Evolutionary conservation across 2,888 invertebrate species (phyloP).

Genomic region (Acanthopleura granulata): DNA sequence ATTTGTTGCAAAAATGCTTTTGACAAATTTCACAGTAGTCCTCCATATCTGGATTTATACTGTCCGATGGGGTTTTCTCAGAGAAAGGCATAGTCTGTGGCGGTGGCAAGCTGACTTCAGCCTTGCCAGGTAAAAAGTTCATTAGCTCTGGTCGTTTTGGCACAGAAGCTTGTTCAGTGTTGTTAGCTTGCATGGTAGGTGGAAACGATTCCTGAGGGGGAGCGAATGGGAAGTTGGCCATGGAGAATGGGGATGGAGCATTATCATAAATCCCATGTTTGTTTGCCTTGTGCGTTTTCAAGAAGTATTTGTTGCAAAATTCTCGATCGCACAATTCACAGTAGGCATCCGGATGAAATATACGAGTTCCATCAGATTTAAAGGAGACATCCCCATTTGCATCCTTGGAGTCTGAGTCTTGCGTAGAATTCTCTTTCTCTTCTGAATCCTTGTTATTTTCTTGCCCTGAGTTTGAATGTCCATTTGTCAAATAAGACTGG

Average conservation of each 20-base stretch:
- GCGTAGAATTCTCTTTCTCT: constrained; percentile 2
- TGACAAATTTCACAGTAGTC: constrained; percentile 70
- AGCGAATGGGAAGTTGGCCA: constrained; percentile 41
- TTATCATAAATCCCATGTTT: constrained; percentile 86
- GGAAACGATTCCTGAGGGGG: constrained; percentile 50
- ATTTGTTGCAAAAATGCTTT: constrained; percentile 71
- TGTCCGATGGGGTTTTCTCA: constrained; percentile 23
- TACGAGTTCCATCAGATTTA: constrained; percentile 65
- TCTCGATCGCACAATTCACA: constrained; percentile 98
- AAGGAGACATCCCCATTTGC: constrained; percentile 24
- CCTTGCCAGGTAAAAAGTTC: constrained; percentile 20
- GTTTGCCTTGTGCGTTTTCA: constrained; percentile 97
- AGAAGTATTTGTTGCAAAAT: constrained; percentile 98
- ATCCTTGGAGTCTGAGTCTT: constrained; percentile 29
- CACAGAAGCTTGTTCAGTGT: background rate
- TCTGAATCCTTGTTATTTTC: constrained; percentile 27
- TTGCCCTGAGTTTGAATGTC: constrained; percentile 35
- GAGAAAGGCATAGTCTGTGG: constrained; percentile 11
- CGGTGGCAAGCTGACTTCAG: constrained; percentile 22
- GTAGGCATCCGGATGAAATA: constrained; percentile 97
- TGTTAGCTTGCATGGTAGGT: constrained; percentile 35
- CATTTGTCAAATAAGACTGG: constrained; percentile 46
- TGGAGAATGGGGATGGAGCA: constrained; percentile 49
- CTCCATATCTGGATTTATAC: constrained; percentile 59
- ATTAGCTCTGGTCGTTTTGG: constrained; percentile 21